Conservation (phyloP, 2,113 vertebrate genomes). For the Corythornis cristatus region DNA sequence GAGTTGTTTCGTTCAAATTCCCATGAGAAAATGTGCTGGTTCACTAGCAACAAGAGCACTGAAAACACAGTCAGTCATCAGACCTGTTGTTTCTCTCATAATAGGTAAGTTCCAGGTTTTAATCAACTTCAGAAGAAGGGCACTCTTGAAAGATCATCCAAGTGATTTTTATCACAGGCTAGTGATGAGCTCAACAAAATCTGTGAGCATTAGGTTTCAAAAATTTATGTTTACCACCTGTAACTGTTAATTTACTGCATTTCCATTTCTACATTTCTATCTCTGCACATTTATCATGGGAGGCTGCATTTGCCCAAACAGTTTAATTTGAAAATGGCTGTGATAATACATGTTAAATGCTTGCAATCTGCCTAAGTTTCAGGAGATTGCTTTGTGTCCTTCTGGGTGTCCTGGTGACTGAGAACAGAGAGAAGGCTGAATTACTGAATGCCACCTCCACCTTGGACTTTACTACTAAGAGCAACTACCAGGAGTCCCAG, state of each 20-base stretch:
- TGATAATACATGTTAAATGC: background rate
- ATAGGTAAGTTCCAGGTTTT: background rate
- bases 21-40: background rate
- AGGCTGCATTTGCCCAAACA: background rate
- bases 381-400: background rate
- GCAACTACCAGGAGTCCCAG: too few relatives aligned
- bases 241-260: background rate
- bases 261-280: background rate
- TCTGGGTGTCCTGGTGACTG: too few relatives aligned
- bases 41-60: background rate
- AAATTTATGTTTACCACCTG: background rate
- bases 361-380: fast-evolving
- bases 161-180: background rate
- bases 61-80: background rate
- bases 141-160: background rate
- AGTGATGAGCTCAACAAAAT: background rate
- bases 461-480: too few relatives aligned
- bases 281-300: background rate
- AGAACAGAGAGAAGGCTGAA: too few relatives aligned
- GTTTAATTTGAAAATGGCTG: background rate
- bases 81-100: background rate
- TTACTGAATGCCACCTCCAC: too few relatives aligned
- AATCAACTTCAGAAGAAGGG: background rate
- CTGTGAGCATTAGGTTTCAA: background rate
- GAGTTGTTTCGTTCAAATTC: background rate